Evolutionary conservation across 2,113 vertebrate genomes (phyloP).

Genomic region (Syngnathus typhle): DNA sequence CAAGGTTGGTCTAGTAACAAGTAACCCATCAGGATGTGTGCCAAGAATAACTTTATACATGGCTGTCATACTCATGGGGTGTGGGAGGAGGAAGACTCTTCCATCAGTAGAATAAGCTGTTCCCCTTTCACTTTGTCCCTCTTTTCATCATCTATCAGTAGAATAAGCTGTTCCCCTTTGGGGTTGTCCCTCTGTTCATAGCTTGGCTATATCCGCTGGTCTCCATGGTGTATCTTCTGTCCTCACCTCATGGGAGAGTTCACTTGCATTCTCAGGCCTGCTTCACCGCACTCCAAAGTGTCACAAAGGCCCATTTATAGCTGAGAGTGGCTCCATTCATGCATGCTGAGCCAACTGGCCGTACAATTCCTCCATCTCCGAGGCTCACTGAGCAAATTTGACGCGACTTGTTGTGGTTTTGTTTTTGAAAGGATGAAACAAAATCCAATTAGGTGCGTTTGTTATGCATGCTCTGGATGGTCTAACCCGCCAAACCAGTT

Average conservation of each 20-base stretch:
- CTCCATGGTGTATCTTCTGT: slow-evolving; percentile 58
- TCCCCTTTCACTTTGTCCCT: slow-evolving; percentile 17
- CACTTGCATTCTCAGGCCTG: slow-evolving; percentile 59
- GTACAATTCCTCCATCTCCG: slow-evolving; percentile 70
- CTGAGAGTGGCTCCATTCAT: slow-evolving; percentile 69
- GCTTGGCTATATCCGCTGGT: slow-evolving; percentile 47
- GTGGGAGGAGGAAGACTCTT: not conserved
- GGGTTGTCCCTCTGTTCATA: slow-evolving; percentile 40
- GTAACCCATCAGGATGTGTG: too few relatives aligned
- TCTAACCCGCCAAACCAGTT: slow-evolving; percentile 33
- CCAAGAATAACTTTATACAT: too few relatives aligned
- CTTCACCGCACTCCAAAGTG: slow-evolving; percentile 48
- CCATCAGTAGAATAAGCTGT: not conserved
- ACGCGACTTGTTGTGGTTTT: slow-evolving; percentile 53
- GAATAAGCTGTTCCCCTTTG: not conserved
- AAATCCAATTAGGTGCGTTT: slow-evolving; percentile 53
- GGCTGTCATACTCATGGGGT: too few relatives aligned
- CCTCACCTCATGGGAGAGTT: slow-evolving; percentile 71
- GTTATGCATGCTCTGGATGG: slow-evolving; percentile 48
- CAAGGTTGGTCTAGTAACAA: too few relatives aligned
- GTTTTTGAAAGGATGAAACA: slow-evolving; percentile 36
- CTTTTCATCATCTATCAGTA: not conserved
- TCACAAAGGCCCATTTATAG: slow-evolving; percentile 70
- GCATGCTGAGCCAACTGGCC: slow-evolving; percentile 59
- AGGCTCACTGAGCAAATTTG: slow-evolving; percentile 62